These are phyloP conservation scores for Liposcelis brunnea DNA, from an alignment of 2,888 invertebrate species.

Conservation along the genomic window DNA sequence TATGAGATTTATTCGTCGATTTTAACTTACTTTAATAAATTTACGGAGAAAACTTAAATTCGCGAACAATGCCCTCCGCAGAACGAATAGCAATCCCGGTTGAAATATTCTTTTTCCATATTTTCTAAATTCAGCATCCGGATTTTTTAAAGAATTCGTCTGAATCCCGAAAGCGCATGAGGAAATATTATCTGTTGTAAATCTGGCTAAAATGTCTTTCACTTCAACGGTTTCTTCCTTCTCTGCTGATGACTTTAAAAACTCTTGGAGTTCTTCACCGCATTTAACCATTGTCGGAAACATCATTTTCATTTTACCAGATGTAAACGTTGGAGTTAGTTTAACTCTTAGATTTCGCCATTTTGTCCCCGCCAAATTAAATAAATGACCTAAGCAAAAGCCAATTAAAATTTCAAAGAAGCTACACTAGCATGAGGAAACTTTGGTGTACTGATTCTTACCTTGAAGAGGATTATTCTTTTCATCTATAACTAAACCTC, in stretches of 20 bases:
- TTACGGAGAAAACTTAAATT: no score
- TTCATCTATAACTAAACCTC: conserved; percentile 25
- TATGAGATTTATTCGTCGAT: no score
- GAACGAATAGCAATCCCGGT: conserved; percentile 11
- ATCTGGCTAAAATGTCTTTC: conserved; percentile 15
- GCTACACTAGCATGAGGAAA: no score
- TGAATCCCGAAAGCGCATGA: conserved; percentile 19
- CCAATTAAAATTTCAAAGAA: no score
- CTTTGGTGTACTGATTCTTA: no score
- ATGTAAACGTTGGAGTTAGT: conserved; percentile 21
- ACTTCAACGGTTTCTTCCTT: no score
- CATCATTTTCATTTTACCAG: conserved; percentile 21
- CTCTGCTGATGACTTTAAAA: no score
- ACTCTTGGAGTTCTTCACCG: no score
- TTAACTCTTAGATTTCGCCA: conserved; percentile 21
- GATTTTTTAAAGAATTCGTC: conserved; percentile 15
- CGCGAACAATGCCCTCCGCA: no score
- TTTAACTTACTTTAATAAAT: no score
- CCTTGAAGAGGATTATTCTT: no score
- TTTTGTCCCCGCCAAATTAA: conserved; percentile 16
- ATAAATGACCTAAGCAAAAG: conserved; percentile 20
- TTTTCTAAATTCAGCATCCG: conserved; percentile 13
- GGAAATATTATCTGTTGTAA: conserved; percentile 19
- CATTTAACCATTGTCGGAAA: no score
- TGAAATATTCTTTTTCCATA: conserved; percentile 13